phyloP scores from a whole-genome alignment of 2,797 vertebrate species.

The Amniataba percoides region DNA sequence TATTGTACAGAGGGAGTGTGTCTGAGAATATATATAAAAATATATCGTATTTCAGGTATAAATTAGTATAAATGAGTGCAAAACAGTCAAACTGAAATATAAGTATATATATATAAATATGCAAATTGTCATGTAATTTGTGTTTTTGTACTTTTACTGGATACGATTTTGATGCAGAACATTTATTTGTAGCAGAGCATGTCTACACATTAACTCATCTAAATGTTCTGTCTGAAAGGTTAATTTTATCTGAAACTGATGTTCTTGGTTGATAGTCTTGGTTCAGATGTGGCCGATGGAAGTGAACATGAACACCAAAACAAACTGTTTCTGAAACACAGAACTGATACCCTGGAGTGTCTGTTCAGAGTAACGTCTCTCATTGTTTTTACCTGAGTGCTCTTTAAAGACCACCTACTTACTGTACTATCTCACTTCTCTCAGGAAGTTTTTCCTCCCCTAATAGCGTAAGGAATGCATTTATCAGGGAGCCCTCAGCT shows the following conservation, averaged over 20 bases:
- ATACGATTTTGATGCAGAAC: too few relatives aligned
- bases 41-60: too few relatives aligned
- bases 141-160: too few relatives aligned
- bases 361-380: neutral
- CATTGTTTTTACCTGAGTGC: slow-evolving; percentile 30
- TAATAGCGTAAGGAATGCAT: slow-evolving; percentile 70
- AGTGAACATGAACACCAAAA: neutral
- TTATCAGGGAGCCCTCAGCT: slow-evolving; percentile 67
- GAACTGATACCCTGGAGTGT: neutral
- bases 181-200: too few relatives aligned
- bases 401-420: slow-evolving; percentile 64
- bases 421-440: slow-evolving; percentile 31
- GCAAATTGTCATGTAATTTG: too few relatives aligned
- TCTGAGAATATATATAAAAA: too few relatives aligned
- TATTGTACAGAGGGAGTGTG: too few relatives aligned
- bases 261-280: neutral
- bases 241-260: neutral
- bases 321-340: neutral
- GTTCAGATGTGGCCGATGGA: neutral
- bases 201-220: too few relatives aligned
- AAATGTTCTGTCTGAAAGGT: neutral
- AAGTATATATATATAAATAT: too few relatives aligned
- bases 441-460: slow-evolving; percentile 54
- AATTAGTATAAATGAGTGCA: too few relatives aligned
- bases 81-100: too few relatives aligned